phyloP scores from a whole-genome alignment of 2,888 invertebrate species.

The Nasonia oneida region DNA sequence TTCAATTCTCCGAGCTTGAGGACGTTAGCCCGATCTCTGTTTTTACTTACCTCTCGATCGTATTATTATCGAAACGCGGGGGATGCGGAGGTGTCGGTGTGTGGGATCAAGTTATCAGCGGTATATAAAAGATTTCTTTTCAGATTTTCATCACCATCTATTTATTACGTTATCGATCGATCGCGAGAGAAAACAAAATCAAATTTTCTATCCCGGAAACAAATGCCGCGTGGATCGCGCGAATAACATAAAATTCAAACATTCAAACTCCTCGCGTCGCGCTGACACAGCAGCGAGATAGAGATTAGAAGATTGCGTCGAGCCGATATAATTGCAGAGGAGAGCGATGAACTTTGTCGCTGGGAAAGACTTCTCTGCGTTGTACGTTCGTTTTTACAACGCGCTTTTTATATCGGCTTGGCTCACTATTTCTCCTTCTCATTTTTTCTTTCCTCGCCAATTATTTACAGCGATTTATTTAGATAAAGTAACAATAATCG shows the following conservation, averaged over 20 bases:
- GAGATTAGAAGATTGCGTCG: slow-evolving; percentile 39
- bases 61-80: background rate
- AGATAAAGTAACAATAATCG: background rate
- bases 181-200: slow-evolving; percentile 19
- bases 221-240: background rate
- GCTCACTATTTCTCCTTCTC: background rate
- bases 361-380: background rate
- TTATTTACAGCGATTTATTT: slow-evolving; percentile 7
- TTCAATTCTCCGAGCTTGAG: background rate
- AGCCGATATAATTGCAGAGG: slow-evolving; percentile 43
- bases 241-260: background rate
- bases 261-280: background rate
- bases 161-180: slow-evolving; percentile 46
- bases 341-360: slow-evolving; percentile 51
- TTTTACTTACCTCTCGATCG: background rate
- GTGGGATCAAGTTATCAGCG: background rate
- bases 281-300: background rate
- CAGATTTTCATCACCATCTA: slow-evolving; percentile 35
- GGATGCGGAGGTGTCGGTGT: slow-evolving; percentile 11
- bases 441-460: background rate
- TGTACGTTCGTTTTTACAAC: background rate
- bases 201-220: background rate
- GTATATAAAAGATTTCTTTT: background rate
- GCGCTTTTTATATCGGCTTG: background rate
- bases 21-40: background rate